A percentile compares a stretch with the other conserved stretches of the same genome.
Conservation (phyloP, 2,888 invertebrate species). For the Timema podura region DNA sequence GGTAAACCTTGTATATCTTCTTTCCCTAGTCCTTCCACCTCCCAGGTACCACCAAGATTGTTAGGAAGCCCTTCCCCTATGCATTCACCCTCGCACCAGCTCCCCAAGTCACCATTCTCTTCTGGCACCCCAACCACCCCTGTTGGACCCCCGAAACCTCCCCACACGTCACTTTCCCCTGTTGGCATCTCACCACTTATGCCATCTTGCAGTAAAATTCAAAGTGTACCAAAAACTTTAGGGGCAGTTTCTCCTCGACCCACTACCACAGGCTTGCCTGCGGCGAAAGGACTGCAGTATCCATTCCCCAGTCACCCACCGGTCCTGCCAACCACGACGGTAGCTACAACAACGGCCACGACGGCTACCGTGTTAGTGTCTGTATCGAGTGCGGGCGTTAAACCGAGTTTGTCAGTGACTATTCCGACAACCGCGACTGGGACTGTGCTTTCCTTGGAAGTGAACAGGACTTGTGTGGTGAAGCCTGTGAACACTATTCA, state of each 20-base stretch:
- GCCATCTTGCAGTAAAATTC: conserved; percentile 20
- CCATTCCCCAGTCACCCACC: conserved; percentile 77
- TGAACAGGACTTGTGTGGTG: conserved; percentile 25
- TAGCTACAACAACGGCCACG: conserved; percentile 37
- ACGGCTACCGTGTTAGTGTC: conserved; percentile 22
- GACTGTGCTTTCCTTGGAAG: conserved; percentile 19
- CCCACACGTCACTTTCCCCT: conserved; percentile 24
- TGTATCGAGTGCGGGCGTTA: conserved; percentile 23
- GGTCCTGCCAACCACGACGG: conserved; percentile 41
- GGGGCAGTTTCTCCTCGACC: conserved; percentile 24
- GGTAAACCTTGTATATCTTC: conserved; percentile 16
- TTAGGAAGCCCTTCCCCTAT: conserved; percentile 26
- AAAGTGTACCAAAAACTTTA: conserved; percentile 26
- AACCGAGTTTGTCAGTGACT: conserved; percentile 20
- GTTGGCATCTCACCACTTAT: conserved; percentile 24
- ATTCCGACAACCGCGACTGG: conserved; percentile 31
- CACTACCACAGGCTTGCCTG: conserved; percentile 38
- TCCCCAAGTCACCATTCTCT: conserved; percentile 31
- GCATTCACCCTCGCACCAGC: conserved; percentile 28
- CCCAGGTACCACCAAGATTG: conserved; percentile 22
- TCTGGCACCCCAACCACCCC: conserved; percentile 28
- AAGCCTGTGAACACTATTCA: conserved; percentile 15
- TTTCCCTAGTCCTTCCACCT: conserved; percentile 22
- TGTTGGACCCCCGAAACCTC: conserved; percentile 17
- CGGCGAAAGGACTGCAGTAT: conserved; percentile 63